Evolutionary conservation across 2,797 vertebrate species (phyloP).

Genomic region (Onychomys torridus): DNA sequence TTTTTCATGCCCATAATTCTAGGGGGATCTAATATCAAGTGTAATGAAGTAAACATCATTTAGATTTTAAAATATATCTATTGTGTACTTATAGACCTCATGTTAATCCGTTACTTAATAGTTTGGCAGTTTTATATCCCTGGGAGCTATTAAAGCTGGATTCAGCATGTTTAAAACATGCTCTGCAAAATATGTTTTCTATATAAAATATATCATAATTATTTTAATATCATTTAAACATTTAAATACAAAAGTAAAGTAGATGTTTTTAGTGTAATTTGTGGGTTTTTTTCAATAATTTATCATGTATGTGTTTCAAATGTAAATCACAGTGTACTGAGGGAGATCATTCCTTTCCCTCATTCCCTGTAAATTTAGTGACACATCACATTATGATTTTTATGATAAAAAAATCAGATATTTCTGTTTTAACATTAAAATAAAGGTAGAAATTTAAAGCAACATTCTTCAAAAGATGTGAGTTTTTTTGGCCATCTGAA

Average conservation of each 20-base stretch:
- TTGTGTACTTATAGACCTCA: neutral
- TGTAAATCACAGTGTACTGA: neutral
- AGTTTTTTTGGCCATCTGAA: neutral
- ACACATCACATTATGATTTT: neutral
- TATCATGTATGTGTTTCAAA: conserved; percentile 34
- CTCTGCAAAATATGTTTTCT: neutral
- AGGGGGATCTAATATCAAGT: neutral
- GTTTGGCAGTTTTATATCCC: conserved; percentile 3
- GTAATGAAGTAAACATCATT: conserved; percentile 24
- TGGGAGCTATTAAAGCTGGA: neutral
- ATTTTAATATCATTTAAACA: conserved; percentile 10
- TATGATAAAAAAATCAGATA: neutral
- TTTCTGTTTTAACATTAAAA: conserved; percentile 12
- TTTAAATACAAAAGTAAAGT: conserved; percentile 38
- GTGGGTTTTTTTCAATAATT: neutral
- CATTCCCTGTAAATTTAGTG: neutral
- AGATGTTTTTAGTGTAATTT: conserved; percentile 26
- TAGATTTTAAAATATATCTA: neutral
- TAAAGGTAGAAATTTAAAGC: conserved; percentile 45
- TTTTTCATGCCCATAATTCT: neutral
- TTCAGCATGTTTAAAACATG: conserved; percentile 2
- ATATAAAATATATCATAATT: conserved; percentile 22
- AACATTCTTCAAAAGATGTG: neutral
- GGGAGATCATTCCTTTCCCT: neutral
- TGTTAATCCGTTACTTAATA: neutral